Percentiles rank a stretch among this genome's conserved stretches.
Evolutionary conservation across 2,113 vertebrate species (phyloP).

Genomic region (Ibidorhyncha struthersii): DNA sequence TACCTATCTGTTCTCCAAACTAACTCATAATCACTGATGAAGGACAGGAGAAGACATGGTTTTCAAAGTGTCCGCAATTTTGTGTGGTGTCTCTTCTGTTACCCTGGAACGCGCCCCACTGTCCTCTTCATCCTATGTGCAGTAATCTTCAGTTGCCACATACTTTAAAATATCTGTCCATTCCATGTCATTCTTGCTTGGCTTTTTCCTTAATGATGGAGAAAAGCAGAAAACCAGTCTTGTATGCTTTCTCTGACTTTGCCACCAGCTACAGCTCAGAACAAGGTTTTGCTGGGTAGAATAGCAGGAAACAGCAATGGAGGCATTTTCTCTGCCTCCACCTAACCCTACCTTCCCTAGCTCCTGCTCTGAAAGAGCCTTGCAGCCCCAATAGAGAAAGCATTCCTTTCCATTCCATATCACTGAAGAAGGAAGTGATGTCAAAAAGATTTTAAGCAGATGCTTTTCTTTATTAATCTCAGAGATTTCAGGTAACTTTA

Average conservation of each 20-base stretch:
- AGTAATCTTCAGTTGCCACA: background rate
- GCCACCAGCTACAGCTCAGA: background rate
- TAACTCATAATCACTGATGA: background rate
- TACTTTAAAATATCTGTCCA: background rate
- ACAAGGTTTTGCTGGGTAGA: background rate
- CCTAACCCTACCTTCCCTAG: background rate
- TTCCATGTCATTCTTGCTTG: background rate
- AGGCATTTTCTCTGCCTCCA: background rate
- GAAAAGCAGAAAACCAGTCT: background rate
- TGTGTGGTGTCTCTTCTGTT: background rate
- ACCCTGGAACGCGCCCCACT: background rate
- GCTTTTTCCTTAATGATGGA: background rate
- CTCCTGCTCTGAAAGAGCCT: background rate
- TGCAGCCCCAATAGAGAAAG: background rate
- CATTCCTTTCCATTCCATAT: background rate
- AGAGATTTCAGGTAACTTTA: background rate
- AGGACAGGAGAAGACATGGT: background rate
- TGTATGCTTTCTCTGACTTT: background rate
- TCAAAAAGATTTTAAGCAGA: background rate
- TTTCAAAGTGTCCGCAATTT: background rate
- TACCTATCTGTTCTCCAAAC: background rate
- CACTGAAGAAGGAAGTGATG: background rate
- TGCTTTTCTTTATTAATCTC: background rate
- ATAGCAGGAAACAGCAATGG: background rate
- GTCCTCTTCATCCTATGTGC: background rate